Percentiles rank a stretch among this genome's conserved stretches.
Evolutionary conservation across 2,888 invertebrate species (phyloP).

Genomic region (Empis livida): DNA sequence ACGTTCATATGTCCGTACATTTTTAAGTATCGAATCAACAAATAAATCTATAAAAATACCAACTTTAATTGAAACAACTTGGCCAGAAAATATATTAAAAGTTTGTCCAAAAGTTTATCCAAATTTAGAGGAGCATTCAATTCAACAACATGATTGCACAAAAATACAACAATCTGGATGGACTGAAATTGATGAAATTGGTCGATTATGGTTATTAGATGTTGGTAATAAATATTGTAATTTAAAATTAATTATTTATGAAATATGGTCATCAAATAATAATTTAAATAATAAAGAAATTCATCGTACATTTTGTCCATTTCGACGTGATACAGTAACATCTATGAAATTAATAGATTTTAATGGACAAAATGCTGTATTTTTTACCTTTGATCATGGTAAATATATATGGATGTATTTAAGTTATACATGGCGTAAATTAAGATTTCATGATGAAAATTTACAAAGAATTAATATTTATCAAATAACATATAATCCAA

Average conservation of each 20-base stretch:
- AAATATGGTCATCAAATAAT: conserved; percentile 5
- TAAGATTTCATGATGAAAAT: not conserved
- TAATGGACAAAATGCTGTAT: conserved; percentile 8
- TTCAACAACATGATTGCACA: conserved; percentile 7
- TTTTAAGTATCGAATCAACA: conserved; percentile 11
- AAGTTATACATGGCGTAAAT: conserved; percentile 7
- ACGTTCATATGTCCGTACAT: conserved; percentile 13
- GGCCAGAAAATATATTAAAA: conserved; percentile 16
- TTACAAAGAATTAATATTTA: too few species aligned
- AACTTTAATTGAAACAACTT: conserved; percentile 16
- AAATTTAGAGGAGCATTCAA: conserved; percentile 5
- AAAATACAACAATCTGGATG: conserved; percentile 11
- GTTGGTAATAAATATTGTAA: conserved; percentile 12
- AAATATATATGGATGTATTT: conserved; percentile 11
- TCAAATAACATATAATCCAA: too few species aligned
- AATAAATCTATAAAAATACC: conserved; percentile 3
- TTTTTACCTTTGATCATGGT: conserved; percentile 11
- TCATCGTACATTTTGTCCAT: too few species aligned
- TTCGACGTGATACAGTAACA: too few species aligned
- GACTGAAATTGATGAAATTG: conserved; percentile 13
- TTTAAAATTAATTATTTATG: conserved; percentile 14
- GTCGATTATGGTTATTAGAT: conserved; percentile 15
- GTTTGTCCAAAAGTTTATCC: conserved; percentile 14
- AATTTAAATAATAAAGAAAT: too few species aligned
- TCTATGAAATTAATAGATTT: too few species aligned